These are phyloP conservation scores for Rousettus leschenaultii DNA, from an alignment of 2,113 vertebrate species.

Conservation along the genomic window DNA sequence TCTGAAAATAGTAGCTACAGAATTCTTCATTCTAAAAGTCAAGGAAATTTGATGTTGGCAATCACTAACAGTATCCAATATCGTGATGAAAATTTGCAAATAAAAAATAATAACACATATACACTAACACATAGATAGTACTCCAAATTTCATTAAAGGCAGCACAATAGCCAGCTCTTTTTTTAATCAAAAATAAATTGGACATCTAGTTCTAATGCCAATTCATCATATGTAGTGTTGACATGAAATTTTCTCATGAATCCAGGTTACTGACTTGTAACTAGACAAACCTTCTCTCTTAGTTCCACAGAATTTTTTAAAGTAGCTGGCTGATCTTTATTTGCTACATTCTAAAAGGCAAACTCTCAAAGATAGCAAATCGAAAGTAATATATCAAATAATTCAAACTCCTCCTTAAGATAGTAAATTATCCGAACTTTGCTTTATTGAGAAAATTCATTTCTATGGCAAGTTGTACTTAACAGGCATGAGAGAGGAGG, in stretches of 20 bases:
- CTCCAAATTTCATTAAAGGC: not conserved
- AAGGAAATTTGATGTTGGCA: rapidly evolving
- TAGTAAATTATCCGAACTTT: not conserved
- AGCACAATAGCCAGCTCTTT: not conserved
- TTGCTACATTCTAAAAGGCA: conserved; percentile 17
- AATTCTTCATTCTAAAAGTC: conserved; percentile 37
- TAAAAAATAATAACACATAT: not conserved
- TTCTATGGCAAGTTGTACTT: not conserved
- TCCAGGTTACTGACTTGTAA: not conserved
- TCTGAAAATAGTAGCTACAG: not conserved
- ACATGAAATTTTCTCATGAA: not conserved
- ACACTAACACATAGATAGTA: not conserved
- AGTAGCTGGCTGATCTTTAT: not conserved
- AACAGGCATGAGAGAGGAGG: not conserved
- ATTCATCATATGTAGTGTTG: not conserved
- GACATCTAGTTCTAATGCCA: not conserved
- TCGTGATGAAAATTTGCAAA: not conserved
- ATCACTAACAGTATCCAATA: not conserved
- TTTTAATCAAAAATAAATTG: conserved; percentile 8
- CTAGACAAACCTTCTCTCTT: conserved; percentile 12
- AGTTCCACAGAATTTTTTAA: not conserved
- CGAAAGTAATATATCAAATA: not conserved
- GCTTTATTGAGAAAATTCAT: not conserved
- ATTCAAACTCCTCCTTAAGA: not conserved
- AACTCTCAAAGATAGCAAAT: conserved; percentile 13